Base-by-base conservation (phyloP, 2,888 invertebrate species). In the Macrostomum cliftonense region DNA sequence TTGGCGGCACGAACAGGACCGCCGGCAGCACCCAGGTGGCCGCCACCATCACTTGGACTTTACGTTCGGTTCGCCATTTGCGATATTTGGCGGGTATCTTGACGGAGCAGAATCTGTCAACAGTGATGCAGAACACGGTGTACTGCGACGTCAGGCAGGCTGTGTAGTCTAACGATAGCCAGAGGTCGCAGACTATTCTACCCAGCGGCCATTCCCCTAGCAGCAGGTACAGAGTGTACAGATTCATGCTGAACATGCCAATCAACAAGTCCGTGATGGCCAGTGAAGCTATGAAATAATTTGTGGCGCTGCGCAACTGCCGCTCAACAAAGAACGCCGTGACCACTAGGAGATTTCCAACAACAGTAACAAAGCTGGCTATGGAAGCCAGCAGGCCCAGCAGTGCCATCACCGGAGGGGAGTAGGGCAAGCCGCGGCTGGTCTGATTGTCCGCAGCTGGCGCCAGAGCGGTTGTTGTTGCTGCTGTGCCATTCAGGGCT, bases 91-190 rank as follows among this genome's bases (percentile, higher is more conserved):
- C 89, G 4, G 97, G 93, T 58, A 93, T 91, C 75, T 89, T 93
- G 7, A 97, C 95, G 36, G 93, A 93, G 71, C 95, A 95, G 71
- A 88, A 97, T 58, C 97, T 78, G 72, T 99, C 97, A 55, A 95
- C 86, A 36, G 97, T 97, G 63, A 99, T 97, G 54, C 95, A 78
- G 50, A 99, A 78, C 14, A 99, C 97, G 1, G 97, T 99, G 71
- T 97, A 99, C 70, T 97, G 95, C 11, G 95, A 97, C 28, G 93
- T 93, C 45, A 99, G 77, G 66, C 97, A 97, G 36, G 95, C 95
- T 17, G 95, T 95, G 73, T 97, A 97, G 73, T 99, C 97, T 46
- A 93, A 84, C 1, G 93, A 89, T 9, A 97, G 77, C 97, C 97
- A 97, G 48, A 97, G 77, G 71, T 97, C 95, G 68, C 95, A 97